phyloP scores from a whole-genome alignment of 2,888 invertebrate genomes.

The Cactoblastis cactorum region DNA sequence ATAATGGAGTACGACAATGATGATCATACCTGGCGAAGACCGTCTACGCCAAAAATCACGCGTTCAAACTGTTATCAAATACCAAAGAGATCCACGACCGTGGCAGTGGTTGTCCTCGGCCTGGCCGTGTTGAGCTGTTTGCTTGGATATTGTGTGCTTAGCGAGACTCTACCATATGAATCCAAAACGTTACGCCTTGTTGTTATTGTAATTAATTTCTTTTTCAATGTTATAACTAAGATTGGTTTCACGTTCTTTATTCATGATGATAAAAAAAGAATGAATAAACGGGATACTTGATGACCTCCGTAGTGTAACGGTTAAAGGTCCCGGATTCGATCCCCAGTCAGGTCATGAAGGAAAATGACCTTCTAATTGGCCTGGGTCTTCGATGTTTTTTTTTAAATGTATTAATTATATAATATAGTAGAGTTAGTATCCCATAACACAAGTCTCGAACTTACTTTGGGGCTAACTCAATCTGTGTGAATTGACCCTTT shows the following conservation, averaged over 20 bases:
- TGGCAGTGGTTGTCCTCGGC: constrained; percentile 64
- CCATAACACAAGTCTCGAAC: too few relatives aligned
- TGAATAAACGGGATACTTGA: too few relatives aligned
- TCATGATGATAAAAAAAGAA: too few relatives aligned
- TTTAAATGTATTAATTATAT: too few relatives aligned
- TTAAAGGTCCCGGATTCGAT: too few relatives aligned
- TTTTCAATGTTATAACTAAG: not conserved
- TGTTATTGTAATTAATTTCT: constrained; percentile 61
- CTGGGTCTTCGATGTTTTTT: too few relatives aligned
- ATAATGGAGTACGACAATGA: constrained; percentile 65
- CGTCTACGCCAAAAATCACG: constrained; percentile 44
- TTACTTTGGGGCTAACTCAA: too few relatives aligned
- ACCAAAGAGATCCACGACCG: constrained; percentile 55
- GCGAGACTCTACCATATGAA: constrained; percentile 68
- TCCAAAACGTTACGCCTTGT: constrained; percentile 67
- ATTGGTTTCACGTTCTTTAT: not conserved
- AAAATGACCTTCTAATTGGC: too few relatives aligned
- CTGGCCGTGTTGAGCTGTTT: constrained; percentile 69
- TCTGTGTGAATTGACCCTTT: too few relatives aligned
- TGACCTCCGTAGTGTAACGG: too few relatives aligned
- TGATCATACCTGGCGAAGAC: constrained; percentile 62
- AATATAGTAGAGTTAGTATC: too few relatives aligned
- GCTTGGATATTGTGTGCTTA: constrained; percentile 70
- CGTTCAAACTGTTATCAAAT: constrained; percentile 50
- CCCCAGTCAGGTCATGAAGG: too few relatives aligned